Evolutionary conservation across 2,113 vertebrate species (phyloP), one percentile per base, ranked within the genome.

Genomic region (Chionodraco myersi): DNA sequence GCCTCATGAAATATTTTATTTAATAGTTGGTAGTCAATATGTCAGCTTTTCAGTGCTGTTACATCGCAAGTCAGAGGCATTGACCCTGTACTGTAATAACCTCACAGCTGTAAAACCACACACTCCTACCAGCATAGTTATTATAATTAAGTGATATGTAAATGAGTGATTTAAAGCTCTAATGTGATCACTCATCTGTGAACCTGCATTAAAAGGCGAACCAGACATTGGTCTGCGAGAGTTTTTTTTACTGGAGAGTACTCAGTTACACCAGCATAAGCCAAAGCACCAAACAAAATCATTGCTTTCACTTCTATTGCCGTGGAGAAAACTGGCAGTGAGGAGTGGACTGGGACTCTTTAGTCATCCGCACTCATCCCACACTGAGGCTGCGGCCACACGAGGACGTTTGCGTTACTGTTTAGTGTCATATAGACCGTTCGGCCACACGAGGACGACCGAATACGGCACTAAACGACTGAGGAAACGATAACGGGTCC

Each of bases 271-370:
- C n/a, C n/a, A n/a, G n/a, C n/a, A n/a, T n/a, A n/a, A n/a, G n/a
- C n/a, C n/a, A 41, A 41, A 7, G 7, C n/a, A n/a, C n/a, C n/a
- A n/a, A n/a, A n/a, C n/a, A 5, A 41, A 7, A 60, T n/a, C 12
- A 53, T 80, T 11, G 48, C 56, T 75, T 71, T 71, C 21, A 45
- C 64, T 72, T 76, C 59, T 45, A 62, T 11, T 9, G 30, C 53
- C 5, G 68, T 80, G 52, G 16, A 72, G 78, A 34, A 69, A 79
- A 66, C 14, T 71, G 81, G 54, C 79, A 83, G 79, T 86, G 73
- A 72, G 26, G 69, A 72, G 70, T 53, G 2, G 72, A 66, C 53
- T 62, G 53, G 72, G 76, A 86, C 56, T 60, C 16, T 81, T 61
- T 47, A 72, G 56, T 86, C 79, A 72, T 72, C 59, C 13, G 14